Evolutionary conservation across 2,797 vertebrate species (phyloP), one percentile per base, ranked within the genome.

Genomic region (Pipistrellus kuhlii): DNA sequence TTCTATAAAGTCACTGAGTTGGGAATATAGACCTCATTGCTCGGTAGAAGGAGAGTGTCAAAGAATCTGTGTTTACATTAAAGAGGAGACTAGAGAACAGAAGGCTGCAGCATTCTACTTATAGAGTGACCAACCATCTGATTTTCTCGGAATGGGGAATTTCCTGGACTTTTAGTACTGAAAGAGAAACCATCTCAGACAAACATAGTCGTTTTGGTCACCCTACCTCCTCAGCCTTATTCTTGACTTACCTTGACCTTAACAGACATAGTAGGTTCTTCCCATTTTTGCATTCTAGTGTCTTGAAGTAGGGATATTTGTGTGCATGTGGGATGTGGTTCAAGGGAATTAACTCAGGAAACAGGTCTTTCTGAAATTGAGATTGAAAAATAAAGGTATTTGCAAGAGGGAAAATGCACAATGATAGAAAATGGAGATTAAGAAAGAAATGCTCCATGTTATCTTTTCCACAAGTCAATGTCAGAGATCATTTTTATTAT

Each of bases 341-440:
- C 75, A 90, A 93, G 68, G 77, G 90, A 13, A 81, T 23, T 59
- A 64, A 23, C 25, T 84, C 41, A 80, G 46, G 44, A 90, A 72
- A 73, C 6, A 77, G n/a, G 12, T 57, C 69, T 78, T 93, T 78
- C 32, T 35, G 38, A 94, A 95, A 81, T 4, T 53, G 41, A 72
- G 20, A 2, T 46, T 87, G 55, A 30, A 71, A 78, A 92, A 71
- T 35, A 69, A 0, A 88, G 25, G 35, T 30, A 57, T 81, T 80
- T 81, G 3, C 35, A 77, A 57, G 35, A 76, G 32, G 53, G 48
- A 46, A 88, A 91, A 76, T 32, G 11, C 2, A 62, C 15, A 23
- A n/a, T 30, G 21, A 25, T 51, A 76, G 46, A 41, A 95, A 68
- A 88, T 32, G 30, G 46, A 78, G 38, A 46, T 44, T 25, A 81